A percentile compares a stretch with the other conserved stretches of the same genome.
Conservation (phyloP, 2,888 invertebrate genomes). For the Rambutsinella grinnellia region DNA sequence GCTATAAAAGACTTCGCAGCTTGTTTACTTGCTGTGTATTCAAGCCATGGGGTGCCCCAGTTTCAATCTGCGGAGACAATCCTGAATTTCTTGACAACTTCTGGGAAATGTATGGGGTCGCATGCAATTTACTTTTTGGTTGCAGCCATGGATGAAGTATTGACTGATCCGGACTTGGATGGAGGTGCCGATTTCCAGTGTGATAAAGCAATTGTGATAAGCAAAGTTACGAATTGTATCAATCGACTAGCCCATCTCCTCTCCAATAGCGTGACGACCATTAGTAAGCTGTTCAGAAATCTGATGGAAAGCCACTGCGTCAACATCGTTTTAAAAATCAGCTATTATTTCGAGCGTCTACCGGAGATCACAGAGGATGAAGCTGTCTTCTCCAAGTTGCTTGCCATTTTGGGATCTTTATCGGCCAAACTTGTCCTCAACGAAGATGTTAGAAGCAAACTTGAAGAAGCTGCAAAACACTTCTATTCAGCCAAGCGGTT, state of each 20-base stretch:
- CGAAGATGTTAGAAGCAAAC: too few relatives aligned
- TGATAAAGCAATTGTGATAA: neutral
- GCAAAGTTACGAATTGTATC: constrained; percentile 3
- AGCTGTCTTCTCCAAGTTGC: constrained; percentile 5
- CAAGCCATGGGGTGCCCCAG: neutral
- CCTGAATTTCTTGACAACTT: constrained; percentile 18
- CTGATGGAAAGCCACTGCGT: constrained; percentile 14
- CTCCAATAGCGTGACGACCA: constrained; percentile 21
- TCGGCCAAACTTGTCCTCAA: constrained; percentile 2
- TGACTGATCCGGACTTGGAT: too few relatives aligned
- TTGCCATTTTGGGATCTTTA: constrained; percentile 17
- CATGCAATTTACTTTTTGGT: constrained; percentile 38
- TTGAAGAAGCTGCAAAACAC: too few relatives aligned
- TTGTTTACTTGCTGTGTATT: too few relatives aligned
- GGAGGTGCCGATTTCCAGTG: neutral
- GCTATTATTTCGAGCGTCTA: neutral
- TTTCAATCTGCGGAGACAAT: constrained; percentile 7
- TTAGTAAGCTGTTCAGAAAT: constrained; percentile 29
- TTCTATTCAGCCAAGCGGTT: too few relatives aligned
- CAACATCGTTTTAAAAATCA: constrained; percentile 10
- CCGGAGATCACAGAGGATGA: neutral
- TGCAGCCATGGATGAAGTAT: constrained; percentile 14
- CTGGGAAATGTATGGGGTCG: constrained; percentile 35
- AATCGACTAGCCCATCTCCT: constrained; percentile 5
- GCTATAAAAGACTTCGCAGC: too few relatives aligned